These are phyloP conservation scores for Paraescarpia echinospica DNA, from an alignment of 1,140 invertebrate genomes.

Conservation along the genomic window DNA sequence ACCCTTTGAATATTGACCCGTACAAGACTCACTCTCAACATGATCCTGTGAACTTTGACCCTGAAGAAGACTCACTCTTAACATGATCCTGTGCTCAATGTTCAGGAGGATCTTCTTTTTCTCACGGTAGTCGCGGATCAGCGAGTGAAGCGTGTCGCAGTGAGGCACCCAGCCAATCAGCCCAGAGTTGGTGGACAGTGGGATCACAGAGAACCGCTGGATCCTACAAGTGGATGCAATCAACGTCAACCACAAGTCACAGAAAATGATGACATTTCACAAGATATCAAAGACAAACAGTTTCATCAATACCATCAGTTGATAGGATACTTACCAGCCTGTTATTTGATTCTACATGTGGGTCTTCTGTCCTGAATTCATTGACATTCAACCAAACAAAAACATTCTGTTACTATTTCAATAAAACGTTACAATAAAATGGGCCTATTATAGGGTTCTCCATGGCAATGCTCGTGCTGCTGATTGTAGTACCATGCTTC, in stretches of 20 bases:
- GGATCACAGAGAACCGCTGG: slow-evolving; percentile 93
- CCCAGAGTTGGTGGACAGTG: slow-evolving; percentile 95
- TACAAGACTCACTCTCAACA: slow-evolving; percentile 70
- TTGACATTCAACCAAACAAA: too few species aligned
- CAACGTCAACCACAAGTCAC: not conserved
- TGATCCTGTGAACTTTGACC: slow-evolving; percentile 91
- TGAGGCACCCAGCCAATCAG: slow-evolving; percentile 99
- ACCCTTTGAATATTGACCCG: slow-evolving; percentile 87
- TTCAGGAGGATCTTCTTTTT: slow-evolving; percentile 97
- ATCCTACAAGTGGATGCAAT: slow-evolving; percentile 47
- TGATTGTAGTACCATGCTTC: too few species aligned
- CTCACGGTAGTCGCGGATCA: slow-evolving; percentile 96
- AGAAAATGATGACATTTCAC: too few species aligned
- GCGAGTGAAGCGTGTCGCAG: slow-evolving; percentile 95
- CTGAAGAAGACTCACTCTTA: slow-evolving; percentile 62
- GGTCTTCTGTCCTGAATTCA: too few species aligned
- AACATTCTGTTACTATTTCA: too few species aligned
- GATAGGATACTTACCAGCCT: too few species aligned
- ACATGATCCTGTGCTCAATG: slow-evolving; percentile 97
- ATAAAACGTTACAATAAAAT: too few species aligned
- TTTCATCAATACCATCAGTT: too few species aligned
- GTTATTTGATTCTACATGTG: too few species aligned
- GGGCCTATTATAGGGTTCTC: too few species aligned
- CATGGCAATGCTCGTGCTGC: too few species aligned
- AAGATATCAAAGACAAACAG: not conserved